Evolutionary conservation across 2,888 invertebrate genomes (phyloP).

Genomic region (Parnassius mnemosyne): DNA sequence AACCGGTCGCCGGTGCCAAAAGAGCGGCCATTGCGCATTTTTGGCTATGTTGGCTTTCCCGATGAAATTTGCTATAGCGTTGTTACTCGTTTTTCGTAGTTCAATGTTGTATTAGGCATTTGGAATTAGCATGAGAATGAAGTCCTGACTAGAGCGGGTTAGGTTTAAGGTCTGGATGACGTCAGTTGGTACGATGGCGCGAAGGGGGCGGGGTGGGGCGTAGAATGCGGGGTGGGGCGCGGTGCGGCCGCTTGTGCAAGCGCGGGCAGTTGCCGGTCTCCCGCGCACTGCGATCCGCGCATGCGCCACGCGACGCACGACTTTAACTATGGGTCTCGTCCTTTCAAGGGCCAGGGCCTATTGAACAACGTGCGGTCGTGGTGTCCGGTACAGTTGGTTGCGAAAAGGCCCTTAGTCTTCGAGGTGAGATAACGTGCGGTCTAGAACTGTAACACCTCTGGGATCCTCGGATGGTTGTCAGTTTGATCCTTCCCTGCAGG

Average conservation of each 20-base stretch:
- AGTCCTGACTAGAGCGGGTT: constrained; percentile 14
- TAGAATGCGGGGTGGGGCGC: constrained; percentile 45
- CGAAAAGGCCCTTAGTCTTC: constrained; percentile 29
- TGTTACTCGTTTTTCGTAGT: constrained; percentile 1
- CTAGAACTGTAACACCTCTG: constrained; percentile 26
- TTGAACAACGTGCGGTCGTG: constrained; percentile 37
- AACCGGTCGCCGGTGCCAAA: constrained; percentile 51
- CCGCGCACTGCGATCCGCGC: constrained; percentile 58
- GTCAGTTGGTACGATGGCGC: constrained; percentile 43
- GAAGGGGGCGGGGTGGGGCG: constrained; percentile 45
- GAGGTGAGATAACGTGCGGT: constrained; percentile 52
- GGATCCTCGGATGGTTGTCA: constrained; percentile 35
- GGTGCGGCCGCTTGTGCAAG: constrained; percentile 52
- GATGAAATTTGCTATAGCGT: neutral
- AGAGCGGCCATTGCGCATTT: constrained; percentile 65
- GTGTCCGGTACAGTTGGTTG: constrained; percentile 36
- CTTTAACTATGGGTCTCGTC: constrained; percentile 39
- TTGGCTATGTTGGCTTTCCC: constrained; percentile 70
- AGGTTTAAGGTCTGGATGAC: constrained; percentile 24
- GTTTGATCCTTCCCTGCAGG: constrained; percentile 35
- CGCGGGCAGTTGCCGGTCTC: constrained; percentile 59
- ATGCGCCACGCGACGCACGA: constrained; percentile 61
- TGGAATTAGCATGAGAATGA: constrained; percentile 4
- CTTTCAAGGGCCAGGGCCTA: constrained; percentile 30
- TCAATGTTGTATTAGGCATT: constrained; percentile 17